Conservation (phyloP, 2,888 invertebrate genomes). For the Geotrupes spiniger region DNA sequence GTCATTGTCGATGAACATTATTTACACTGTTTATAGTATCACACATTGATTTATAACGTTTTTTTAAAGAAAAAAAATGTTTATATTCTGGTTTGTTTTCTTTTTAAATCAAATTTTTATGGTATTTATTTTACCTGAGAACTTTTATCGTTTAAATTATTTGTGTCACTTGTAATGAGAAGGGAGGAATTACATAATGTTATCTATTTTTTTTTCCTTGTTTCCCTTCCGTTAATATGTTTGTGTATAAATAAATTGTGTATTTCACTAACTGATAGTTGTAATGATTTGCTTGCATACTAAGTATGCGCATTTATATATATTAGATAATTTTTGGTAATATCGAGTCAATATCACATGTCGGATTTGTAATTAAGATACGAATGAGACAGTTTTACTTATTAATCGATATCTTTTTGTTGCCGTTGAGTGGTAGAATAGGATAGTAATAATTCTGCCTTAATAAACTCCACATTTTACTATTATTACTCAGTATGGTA, state of each 20-base stretch:
- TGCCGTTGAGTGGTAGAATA: slow-evolving; percentile 14
- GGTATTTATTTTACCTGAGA: slow-evolving; percentile 15
- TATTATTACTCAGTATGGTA: slow-evolving; percentile 12
- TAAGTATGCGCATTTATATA: slow-evolving; percentile 21
- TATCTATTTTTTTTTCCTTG: slow-evolving; percentile 16
- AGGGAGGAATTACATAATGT: slow-evolving; percentile 14
- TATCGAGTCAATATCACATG: slow-evolving; percentile 21
- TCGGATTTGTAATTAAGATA: slow-evolving; percentile 10
- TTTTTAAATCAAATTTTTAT: slow-evolving; percentile 11
- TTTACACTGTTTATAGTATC: slow-evolving; percentile 19
- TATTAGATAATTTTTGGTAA: slow-evolving; percentile 15
- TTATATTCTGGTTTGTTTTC: slow-evolving; percentile 18
- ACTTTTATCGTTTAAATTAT: slow-evolving; percentile 16
- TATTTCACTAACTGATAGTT: slow-evolving; percentile 19
- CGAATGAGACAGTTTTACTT: slow-evolving; percentile 8
- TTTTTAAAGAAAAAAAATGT: slow-evolving; percentile 8
- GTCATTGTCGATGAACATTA: slow-evolving; percentile 12
- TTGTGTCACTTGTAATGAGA: slow-evolving; percentile 13
- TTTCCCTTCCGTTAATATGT: slow-evolving; percentile 16
- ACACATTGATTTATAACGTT: slow-evolving; percentile 16
- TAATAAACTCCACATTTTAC: slow-evolving; percentile 15
- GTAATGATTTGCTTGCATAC: slow-evolving; percentile 22
- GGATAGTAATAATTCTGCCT: slow-evolving; percentile 19
- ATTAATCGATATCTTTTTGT: slow-evolving; percentile 5
- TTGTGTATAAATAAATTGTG: slow-evolving; percentile 22